These are phyloP conservation scores for Leptinotarsa defecta DNA, from an alignment of 1,140 invertebrate species.

Conservation along the genomic window DNA sequence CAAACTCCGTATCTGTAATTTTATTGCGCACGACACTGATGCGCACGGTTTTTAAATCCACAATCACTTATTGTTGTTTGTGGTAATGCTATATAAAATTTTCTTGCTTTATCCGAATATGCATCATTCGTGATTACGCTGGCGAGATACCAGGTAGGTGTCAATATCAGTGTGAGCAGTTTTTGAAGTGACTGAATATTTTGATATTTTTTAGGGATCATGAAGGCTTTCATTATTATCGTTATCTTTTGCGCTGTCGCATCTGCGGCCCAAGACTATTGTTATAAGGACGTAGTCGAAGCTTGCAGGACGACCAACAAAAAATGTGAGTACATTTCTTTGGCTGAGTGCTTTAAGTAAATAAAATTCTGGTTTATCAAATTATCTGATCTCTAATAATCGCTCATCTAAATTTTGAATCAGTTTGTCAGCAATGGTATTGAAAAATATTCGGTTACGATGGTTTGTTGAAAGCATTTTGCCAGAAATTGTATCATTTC, in stretches of 20 bases:
- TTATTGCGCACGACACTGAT: slow-evolving; percentile 17
- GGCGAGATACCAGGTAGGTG: slow-evolving; percentile 56
- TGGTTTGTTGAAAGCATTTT: no score
- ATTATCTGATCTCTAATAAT: no score
- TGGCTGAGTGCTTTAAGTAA: no score
- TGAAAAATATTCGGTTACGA: no score
- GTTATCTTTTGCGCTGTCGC: slow-evolving; percentile 59
- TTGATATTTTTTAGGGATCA: slow-evolving; percentile 54
- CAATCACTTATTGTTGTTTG: background rate
- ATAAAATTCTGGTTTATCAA: no score
- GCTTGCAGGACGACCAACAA: slow-evolving; percentile 60
- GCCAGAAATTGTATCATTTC: no score
- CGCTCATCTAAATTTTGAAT: no score
- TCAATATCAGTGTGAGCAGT: slow-evolving; percentile 10
- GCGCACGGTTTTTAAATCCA: slow-evolving; percentile 29
- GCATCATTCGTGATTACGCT: slow-evolving; percentile 55
- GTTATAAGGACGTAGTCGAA: slow-evolving; percentile 64
- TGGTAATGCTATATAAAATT: background rate
- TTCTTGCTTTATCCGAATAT: background rate
- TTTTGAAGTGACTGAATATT: background rate
- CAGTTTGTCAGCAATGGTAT: no score
- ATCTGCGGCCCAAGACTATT: slow-evolving; percentile 62
- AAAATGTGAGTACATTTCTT: slow-evolving; percentile 50
- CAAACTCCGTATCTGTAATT: background rate
- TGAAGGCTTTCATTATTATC: slow-evolving; percentile 63